These are phyloP conservation scores for Valencia hispanica DNA, from an alignment of 2,797 vertebrate genomes.

Conservation along the genomic window DNA sequence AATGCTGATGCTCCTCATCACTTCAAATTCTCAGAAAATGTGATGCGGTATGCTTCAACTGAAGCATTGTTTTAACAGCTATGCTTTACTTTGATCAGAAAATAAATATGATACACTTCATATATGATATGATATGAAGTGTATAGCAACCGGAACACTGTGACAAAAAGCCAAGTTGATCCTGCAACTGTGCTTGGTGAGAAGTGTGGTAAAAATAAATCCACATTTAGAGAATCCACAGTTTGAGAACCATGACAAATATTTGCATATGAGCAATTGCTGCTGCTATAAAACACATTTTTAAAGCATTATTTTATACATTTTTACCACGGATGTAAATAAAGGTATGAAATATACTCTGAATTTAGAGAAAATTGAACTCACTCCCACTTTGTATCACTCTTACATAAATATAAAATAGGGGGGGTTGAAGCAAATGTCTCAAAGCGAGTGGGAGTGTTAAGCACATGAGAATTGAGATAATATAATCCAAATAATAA, in stretches of 20 bases:
- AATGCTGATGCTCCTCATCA: constrained; percentile 30
- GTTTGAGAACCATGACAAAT: no score
- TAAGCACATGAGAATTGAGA: constrained; percentile 19
- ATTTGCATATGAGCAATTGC: no score
- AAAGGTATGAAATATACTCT: not conserved
- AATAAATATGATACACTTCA: not conserved
- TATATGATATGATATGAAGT: no score
- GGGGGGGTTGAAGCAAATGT: constrained; percentile 27
- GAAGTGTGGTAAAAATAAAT: not conserved
- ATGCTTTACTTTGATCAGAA: not conserved
- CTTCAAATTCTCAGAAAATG: not conserved
- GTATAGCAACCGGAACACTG: not conserved
- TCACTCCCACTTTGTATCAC: constrained; percentile 26
- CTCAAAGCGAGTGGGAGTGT: constrained; percentile 49
- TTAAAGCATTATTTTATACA: not conserved
- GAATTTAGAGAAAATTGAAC: constrained; percentile 16
- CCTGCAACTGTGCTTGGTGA: not conserved
- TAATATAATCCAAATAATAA: not conserved
- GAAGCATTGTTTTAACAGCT: not conserved
- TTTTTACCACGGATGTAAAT: not conserved
- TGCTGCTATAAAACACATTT: no score
- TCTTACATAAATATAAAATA: constrained; percentile 39
- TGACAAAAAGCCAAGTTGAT: not conserved
- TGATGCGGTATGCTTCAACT: not conserved
- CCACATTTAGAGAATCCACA: no score